phyloP scores from a whole-genome alignment of 2,888 invertebrate genomes.

The Ormyrus thymus region DNA sequence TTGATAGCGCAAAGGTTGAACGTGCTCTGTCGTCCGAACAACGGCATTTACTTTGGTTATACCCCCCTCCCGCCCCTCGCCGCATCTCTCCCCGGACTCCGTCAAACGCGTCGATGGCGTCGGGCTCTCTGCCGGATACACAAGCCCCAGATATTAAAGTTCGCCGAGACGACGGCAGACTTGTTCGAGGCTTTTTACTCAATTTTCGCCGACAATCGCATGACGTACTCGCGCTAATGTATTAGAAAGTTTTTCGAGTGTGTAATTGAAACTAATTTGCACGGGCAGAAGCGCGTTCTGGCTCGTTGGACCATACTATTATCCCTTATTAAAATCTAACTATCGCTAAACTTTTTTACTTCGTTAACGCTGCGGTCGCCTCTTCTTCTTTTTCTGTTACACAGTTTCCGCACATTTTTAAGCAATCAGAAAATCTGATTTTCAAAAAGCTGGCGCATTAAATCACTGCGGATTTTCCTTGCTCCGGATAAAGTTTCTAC shows the following conservation, averaged over 20 bases:
- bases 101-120: not conserved
- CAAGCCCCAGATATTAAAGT: not conserved
- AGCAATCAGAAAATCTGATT: too few species aligned
- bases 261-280: not conserved
- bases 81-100: not conserved
- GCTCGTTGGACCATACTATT: too few species aligned
- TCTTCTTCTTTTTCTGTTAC: too few species aligned
- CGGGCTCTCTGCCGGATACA: not conserved
- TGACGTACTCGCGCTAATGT: not conserved
- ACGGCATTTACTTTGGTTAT: slow-evolving; percentile 44
- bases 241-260: slow-evolving; percentile 18
- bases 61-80: not conserved
- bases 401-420: too few species aligned
- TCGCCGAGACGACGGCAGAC: not conserved
- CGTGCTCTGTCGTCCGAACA: slow-evolving; percentile 60
- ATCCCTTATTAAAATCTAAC: too few species aligned
- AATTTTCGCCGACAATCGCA: not conserved
- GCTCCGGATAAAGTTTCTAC: too few species aligned
- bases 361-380: too few species aligned
- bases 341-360: too few species aligned
- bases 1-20: slow-evolving; percentile 62
- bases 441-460: too few species aligned
- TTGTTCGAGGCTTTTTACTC: not conserved
- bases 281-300: too few species aligned
- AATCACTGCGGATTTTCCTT: too few species aligned